Conservation (phyloP, 2,888 invertebrate genomes). For the Machimus rusticus region DNA sequence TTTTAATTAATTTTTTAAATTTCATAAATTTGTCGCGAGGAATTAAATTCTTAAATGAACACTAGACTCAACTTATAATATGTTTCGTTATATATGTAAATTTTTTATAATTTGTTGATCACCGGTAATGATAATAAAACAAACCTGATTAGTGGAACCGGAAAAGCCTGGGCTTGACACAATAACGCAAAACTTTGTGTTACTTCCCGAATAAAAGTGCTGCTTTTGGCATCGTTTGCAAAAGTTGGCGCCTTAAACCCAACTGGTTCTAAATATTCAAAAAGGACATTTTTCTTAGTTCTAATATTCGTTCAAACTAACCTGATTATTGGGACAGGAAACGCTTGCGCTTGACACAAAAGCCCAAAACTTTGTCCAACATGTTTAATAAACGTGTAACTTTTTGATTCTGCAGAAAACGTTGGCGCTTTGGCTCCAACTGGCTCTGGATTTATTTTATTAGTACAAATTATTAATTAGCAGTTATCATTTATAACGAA, state of each 20-base stretch:
- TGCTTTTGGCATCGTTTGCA: conserved; percentile 70
- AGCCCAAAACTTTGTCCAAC: conserved; percentile 66
- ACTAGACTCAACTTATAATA: too few species aligned
- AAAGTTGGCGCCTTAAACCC: conserved; percentile 73
- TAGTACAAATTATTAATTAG: background rate
- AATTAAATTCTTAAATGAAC: background rate
- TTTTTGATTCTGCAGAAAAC: conserved; percentile 69
- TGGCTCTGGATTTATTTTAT: conserved; percentile 63
- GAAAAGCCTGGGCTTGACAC: conserved; percentile 77
- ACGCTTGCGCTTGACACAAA: conserved; percentile 73
- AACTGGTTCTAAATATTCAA: conserved; percentile 67
- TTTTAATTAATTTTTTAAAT: background rate
- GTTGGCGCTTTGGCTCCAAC: conserved; percentile 69
- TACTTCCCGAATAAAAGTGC: conserved; percentile 67
- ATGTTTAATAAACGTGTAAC: conserved; percentile 65
- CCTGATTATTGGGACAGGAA: conserved; percentile 76
- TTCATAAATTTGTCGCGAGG: background rate
- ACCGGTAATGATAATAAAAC: conserved; percentile 49
- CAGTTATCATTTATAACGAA: background rate
- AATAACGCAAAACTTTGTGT: conserved; percentile 68
- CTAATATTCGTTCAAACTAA: conserved; percentile 57
- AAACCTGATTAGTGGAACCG: conserved; percentile 75
- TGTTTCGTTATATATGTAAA: too few species aligned
- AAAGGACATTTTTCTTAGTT: background rate
- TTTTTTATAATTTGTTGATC: background rate